These are phyloP conservation scores for Apeltes quadracus DNA, from an alignment of 2,113 vertebrate genomes.

Conservation along the genomic window DNA sequence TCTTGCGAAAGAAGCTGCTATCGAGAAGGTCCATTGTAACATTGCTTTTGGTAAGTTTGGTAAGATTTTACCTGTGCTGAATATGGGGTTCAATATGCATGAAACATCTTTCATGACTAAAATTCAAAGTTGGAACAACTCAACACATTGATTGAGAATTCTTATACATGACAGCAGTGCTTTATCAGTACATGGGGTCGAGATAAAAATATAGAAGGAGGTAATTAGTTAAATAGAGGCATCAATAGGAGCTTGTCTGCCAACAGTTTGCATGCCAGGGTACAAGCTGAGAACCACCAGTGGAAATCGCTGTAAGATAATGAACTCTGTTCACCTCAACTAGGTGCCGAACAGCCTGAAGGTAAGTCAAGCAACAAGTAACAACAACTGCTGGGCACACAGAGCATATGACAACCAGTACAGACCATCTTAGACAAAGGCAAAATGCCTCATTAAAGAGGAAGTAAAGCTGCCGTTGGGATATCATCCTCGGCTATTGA, in stretches of 20 bases:
- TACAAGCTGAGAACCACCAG: constrained; percentile 46
- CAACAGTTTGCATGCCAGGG: constrained; percentile 61
- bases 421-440: constrained; percentile 54
- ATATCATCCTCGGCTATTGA: constrained; percentile 56
- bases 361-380: constrained; percentile 68
- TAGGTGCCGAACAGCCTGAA: constrained; percentile 70
- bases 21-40: not conserved
- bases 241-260: constrained; percentile 35
- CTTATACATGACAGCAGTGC: constrained; percentile 2
- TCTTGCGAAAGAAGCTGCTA: constrained; percentile 4
- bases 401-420: constrained; percentile 62
- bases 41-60: constrained; percentile 22
- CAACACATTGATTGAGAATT: not conserved
- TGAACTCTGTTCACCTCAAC: constrained; percentile 67
- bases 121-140: constrained; percentile 1
- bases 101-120: constrained; percentile 18
- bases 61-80: not conserved
- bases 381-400: constrained; percentile 69
- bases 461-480: constrained; percentile 44
- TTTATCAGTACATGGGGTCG: constrained; percentile 5
- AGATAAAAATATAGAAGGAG: constrained; percentile 28
- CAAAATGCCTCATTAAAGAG: constrained; percentile 67
- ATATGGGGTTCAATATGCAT: constrained; percentile 33
- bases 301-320: constrained; percentile 74
- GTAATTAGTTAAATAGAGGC: constrained; percentile 37